A percentile compares a stretch with the other conserved stretches of the same genome.
Evolutionary conservation across 1,140 invertebrate genomes (phyloP).

Genomic region (Drosophila bocqueti): DNA sequence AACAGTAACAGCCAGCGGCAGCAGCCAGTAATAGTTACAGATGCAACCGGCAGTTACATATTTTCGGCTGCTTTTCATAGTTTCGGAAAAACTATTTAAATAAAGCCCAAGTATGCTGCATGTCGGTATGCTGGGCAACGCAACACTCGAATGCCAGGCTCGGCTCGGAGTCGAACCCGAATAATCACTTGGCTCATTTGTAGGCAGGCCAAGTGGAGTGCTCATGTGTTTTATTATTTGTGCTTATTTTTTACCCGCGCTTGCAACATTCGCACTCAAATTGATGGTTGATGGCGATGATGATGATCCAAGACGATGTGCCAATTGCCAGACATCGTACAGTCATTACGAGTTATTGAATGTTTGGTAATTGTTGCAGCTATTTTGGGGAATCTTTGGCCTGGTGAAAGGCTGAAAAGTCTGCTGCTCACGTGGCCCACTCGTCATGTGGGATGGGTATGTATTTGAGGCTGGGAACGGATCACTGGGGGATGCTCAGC

Average conservation of each 20-base stretch:
- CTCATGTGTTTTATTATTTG: conserved; percentile 40
- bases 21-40: conserved; percentile 33
- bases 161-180: conserved; percentile 45
- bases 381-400: conserved; percentile 39
- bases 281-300: conserved; percentile 64
- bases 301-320: conserved; percentile 60
- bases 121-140: conserved; percentile 64
- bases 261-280: conserved; percentile 73
- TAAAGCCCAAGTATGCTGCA: conserved; percentile 60
- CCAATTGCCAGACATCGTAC: conserved; percentile 59
- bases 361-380: conserved; percentile 69
- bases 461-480: not conserved
- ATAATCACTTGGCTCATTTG: conserved; percentile 72
- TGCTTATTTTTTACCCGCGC: conserved; percentile 21
- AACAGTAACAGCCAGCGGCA: conserved; percentile 16
- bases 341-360: conserved; percentile 55
- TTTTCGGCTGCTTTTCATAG: conserved; percentile 26
- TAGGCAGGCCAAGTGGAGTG: conserved; percentile 73
- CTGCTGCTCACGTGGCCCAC: conserved; percentile 37
- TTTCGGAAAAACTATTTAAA: conserved; percentile 64
- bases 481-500: conserved; percentile 42
- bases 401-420: conserved; percentile 51
- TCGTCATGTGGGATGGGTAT: conserved; percentile 8
- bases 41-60: conserved; percentile 55
- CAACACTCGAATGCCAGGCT: conserved; percentile 43